phyloP scores from a whole-genome alignment of 1,140 invertebrate species.

The Homarus americanus region DNA sequence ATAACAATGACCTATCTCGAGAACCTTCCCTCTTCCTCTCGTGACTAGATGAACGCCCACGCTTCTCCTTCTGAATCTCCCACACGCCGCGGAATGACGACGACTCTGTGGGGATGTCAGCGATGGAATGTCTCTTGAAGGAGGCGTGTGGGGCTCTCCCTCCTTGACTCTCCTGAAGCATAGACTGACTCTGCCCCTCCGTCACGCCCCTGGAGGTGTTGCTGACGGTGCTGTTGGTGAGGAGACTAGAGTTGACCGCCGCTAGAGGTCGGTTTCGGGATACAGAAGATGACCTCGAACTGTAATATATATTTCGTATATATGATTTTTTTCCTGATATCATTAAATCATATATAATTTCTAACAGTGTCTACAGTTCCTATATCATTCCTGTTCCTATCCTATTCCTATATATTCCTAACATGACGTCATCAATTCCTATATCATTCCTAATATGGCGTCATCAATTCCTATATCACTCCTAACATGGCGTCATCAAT shows the following conservation, averaged over 20 bases:
- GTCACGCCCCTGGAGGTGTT: conserved; percentile 1
- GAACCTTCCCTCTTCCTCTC: conserved; percentile 35
- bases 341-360: no score
- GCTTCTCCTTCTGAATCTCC: conserved; percentile 57
- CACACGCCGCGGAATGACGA: conserved; percentile 56
- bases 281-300: conserved; percentile 53
- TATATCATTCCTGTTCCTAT: no score
- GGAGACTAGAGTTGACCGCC: conserved; percentile 21
- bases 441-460: no score
- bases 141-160: neutral
- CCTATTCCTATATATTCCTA: no score
- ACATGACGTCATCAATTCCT: no score
- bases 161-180: conserved; percentile 8
- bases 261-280: conserved; percentile 24
- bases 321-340: no score
- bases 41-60: conserved; percentile 47
- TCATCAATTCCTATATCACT: no score
- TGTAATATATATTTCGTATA: neutral
- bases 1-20: neutral
- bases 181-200: conserved; percentile 49
- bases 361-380: no score
- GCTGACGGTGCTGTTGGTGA: conserved; percentile 20
- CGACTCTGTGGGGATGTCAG: conserved; percentile 57
- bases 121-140: conserved; percentile 69
- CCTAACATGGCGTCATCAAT: no score